Conservation (phyloP, 2,888 invertebrate species). For the Drosophila borborema region DNA sequence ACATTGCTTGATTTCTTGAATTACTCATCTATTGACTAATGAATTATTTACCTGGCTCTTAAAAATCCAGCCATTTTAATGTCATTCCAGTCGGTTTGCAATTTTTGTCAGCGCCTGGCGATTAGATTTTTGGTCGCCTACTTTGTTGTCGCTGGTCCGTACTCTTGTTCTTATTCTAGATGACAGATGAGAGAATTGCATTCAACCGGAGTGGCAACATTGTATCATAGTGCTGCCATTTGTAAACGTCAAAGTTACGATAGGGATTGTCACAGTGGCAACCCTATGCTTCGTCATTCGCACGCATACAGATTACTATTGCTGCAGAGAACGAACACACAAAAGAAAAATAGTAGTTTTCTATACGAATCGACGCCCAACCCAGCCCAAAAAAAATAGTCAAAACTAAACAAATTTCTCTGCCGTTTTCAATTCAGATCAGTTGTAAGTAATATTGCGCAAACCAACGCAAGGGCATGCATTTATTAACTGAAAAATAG, state of each 20-base stretch:
- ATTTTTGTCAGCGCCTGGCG: slow-evolving; percentile 1
- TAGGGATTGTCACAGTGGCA: slow-evolving; percentile 53
- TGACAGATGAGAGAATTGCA: slow-evolving; percentile 46
- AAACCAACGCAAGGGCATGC: slow-evolving; percentile 17
- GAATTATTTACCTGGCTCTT: slow-evolving; percentile 72
- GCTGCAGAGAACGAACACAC: slow-evolving; percentile 71
- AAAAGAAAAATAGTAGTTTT: slow-evolving; percentile 76
- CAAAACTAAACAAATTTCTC: slow-evolving; percentile 40
- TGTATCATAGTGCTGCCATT: slow-evolving; percentile 41
- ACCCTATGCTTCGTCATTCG: slow-evolving; percentile 72
- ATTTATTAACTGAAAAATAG: slow-evolving; percentile 28
- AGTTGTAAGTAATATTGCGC: slow-evolving; percentile 64
- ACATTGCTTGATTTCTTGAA: neutral
- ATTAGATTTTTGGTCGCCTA: slow-evolving; percentile 24
- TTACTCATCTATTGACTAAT: neutral
- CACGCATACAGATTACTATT: slow-evolving; percentile 68
- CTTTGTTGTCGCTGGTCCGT: slow-evolving; percentile 42
- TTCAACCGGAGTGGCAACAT: slow-evolving; percentile 39
- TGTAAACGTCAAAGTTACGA: slow-evolving; percentile 54
- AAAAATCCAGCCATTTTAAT: slow-evolving; percentile 77
- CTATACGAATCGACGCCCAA: slow-evolving; percentile 74
- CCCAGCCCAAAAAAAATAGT: slow-evolving; percentile 73
- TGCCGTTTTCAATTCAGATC: slow-evolving; percentile 48
- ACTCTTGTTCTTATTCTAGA: slow-evolving; percentile 48
- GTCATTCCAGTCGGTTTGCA: slow-evolving; percentile 24